phyloP scores from a whole-genome alignment of 1,140 invertebrate genomes.

The Tigriopus japonicus region DNA sequence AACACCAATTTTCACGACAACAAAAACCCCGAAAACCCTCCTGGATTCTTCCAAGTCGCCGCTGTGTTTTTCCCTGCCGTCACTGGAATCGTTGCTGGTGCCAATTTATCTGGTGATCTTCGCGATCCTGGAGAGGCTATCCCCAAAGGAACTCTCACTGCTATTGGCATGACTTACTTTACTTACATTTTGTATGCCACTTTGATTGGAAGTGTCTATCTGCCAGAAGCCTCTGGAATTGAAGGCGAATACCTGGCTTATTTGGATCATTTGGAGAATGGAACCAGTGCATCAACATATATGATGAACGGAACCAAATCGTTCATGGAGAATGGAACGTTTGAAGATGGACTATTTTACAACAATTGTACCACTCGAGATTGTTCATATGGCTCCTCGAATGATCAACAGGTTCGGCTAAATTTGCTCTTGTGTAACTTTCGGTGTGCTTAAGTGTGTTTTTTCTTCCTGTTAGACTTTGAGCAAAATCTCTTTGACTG shows the following conservation, averaged over 20 bases:
- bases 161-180: conserved; percentile 60
- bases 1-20: conserved; percentile 34
- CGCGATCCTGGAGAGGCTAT: conserved; percentile 29
- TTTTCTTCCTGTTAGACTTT: background rate
- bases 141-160: conserved; percentile 59
- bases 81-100: conserved; percentile 90
- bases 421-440: too few relatives aligned
- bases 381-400: background rate
- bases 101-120: conserved; percentile 80
- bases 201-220: conserved; percentile 46
- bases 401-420: background rate
- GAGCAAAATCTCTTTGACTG: background rate
- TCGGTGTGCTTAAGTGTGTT: too few relatives aligned
- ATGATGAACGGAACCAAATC: background rate
- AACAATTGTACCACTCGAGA: background rate
- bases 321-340: background rate
- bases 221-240: conserved; percentile 52
- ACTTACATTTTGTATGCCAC: conserved; percentile 67
- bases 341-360: background rate
- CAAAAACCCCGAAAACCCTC: conserved; percentile 20
- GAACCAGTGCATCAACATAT: background rate
- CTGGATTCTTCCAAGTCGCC: conserved; percentile 77
- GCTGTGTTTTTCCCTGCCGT: conserved; percentile 90
- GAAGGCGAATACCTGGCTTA: conserved; percentile 16
- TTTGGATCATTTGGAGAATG: background rate